Evolutionary conservation across 2,888 invertebrate species (phyloP).

Genomic region (Odontocerum albicorne): DNA sequence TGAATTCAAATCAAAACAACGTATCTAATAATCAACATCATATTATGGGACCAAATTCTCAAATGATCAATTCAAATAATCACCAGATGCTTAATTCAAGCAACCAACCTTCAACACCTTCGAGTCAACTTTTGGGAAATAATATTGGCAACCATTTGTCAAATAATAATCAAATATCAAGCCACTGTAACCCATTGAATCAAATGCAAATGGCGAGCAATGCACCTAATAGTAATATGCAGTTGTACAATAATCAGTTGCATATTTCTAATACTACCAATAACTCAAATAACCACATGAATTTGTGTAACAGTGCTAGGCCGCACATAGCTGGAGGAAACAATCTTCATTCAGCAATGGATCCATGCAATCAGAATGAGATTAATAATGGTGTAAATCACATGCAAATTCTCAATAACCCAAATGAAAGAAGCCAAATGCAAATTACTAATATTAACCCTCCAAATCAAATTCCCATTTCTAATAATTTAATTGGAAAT

Average conservation of each 20-base stretch:
- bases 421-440: slow-evolving; percentile 50
- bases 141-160: slow-evolving; percentile 49
- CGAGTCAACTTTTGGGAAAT: slow-evolving; percentile 51
- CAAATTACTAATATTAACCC: slow-evolving; percentile 51
- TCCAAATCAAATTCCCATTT: slow-evolving; percentile 38
- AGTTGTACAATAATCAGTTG: slow-evolving; percentile 20
- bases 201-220: slow-evolving; percentile 49
- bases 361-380: slow-evolving; percentile 10
- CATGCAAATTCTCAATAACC: slow-evolving; percentile 51
- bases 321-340: not conserved
- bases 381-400: slow-evolving; percentile 40
- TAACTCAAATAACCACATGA: slow-evolving; percentile 15
- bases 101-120: too few relatives aligned
- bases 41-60: slow-evolving; percentile 42
- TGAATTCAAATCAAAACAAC: slow-evolving; percentile 51
- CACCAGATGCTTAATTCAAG: slow-evolving; percentile 45
- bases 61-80: slow-evolving; percentile 40
- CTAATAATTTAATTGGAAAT: slow-evolving; percentile 21
- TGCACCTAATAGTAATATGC: slow-evolving; percentile 35
- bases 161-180: slow-evolving; percentile 50
- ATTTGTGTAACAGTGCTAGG: slow-evolving; percentile 14
- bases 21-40: slow-evolving; percentile 51
- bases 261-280: slow-evolving; percentile 20
- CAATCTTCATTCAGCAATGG: slow-evolving; percentile 11
- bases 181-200: slow-evolving; percentile 50